Conservation (phyloP, 1,140 invertebrate genomes). For the Calliphora vicina region DNA sequence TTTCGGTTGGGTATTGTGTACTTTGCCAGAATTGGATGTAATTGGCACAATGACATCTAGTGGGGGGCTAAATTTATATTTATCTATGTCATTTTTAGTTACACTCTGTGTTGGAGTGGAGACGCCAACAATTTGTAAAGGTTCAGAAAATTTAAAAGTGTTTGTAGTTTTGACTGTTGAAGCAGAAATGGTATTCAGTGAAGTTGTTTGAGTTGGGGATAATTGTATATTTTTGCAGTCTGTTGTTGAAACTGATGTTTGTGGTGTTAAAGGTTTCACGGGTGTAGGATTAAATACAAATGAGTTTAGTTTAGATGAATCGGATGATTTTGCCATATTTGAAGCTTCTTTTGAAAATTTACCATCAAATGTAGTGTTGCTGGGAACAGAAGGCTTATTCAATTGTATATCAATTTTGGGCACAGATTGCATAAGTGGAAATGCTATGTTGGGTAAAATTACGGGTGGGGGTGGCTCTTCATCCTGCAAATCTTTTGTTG, state of each 20-base stretch:
- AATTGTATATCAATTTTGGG: conserved; percentile 68
- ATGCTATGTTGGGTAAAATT: conserved; percentile 68
- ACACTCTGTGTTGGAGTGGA: conserved; percentile 39
- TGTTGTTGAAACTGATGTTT: neutral
- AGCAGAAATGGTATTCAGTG: neutral
- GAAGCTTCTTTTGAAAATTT: neutral
- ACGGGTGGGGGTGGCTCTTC: conserved; percentile 65
- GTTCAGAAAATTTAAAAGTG: conserved; percentile 40
- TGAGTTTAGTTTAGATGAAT: neutral
- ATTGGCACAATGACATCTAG: conserved; percentile 46
- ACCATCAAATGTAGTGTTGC: neutral
- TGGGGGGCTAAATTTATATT: conserved; percentile 69
- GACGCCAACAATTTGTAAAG: neutral
- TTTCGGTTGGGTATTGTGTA: neutral
- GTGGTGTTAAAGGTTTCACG: neutral
- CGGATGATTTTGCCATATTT: neutral
- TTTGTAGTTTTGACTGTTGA: neutral
- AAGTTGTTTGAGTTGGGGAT: neutral
- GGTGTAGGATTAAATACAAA: neutral
- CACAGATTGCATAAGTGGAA: conserved; percentile 69
- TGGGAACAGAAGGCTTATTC: conserved; percentile 45
- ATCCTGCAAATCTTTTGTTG: conserved; percentile 50
- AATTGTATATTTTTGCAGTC: neutral
- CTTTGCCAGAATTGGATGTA: neutral
- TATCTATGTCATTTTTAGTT: conserved; percentile 62